Base-by-base conservation (phyloP, 2,888 invertebrate species). In the Aporophyla nigra region DNA sequence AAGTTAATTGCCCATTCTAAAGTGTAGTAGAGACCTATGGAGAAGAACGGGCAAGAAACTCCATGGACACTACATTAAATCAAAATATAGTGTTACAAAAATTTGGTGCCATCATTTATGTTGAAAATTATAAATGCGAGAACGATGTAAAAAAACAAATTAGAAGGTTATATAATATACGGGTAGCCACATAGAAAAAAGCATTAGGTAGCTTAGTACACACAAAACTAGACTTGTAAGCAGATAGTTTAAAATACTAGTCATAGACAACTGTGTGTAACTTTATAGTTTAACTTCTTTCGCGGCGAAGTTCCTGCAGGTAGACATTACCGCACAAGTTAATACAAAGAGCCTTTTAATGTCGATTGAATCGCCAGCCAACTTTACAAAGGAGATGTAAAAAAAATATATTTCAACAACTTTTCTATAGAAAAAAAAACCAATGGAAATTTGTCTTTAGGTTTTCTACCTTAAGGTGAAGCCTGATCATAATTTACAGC, bases 211-310 rank as follows among this genome's bases (percentile, higher is more conserved):
- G 9, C 12, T 59, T 56, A 49, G 7, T 65, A 40, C 49, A 27
- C 19, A 63, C 46, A 59, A 54, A 49, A 49, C 21, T 27, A 62
- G 21, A 53, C 43, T 12, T 27, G 14, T 9, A 27, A 65, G 49
- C n/a, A 46, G 21, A 62, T 72, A 79, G 56, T 65, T 80, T 33
- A 66, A 61, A 80, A 80, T 33, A 80, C 14, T 21, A 75, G 59
- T 68, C 16, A 46, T 24, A 51, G 43, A 59, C 40, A 65, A 56
- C 49, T 49, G 27, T 24, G 33, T 69, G 19, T 80, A 74, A 80
- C 74, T 74, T 80, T 68, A 65, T 51, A 80, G 53, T 74, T 74
- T 56, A 51, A 56, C 49, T 74, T 80, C 43, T 80, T 74, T 66
- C 2, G 9, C 33, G 14, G 33, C 24, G 6, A 80, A 74, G 54